Conservation (phyloP, 2,797 vertebrate species). For the Enteromius trimaculatus region DNA sequence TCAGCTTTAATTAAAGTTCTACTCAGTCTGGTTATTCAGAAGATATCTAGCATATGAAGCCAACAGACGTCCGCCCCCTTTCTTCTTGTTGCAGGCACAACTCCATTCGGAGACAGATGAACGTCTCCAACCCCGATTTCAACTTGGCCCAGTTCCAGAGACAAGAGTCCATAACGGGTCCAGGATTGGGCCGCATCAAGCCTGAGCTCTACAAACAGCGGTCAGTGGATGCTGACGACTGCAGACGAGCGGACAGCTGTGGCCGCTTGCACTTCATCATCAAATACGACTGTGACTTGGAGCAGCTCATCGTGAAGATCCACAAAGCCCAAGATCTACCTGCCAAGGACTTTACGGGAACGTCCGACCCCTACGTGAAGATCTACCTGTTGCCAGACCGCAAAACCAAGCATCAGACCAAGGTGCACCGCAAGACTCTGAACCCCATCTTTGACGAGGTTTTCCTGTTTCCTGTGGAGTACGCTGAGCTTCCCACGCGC, state of each 20-base stretch:
- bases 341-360: conserved; percentile 98
- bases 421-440: conserved; percentile 98
- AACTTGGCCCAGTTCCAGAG: conserved; percentile 94
- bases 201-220: conserved; percentile 97
- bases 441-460: conserved; percentile 97
- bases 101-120: conserved; percentile 95
- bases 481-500: conserved; percentile 86
- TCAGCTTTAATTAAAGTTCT: conserved; percentile 40
- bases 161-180: conserved; percentile 90
- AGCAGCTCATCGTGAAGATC: conserved; percentile 98
- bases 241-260: conserved; percentile 82
- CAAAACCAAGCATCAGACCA: conserved; percentile 99
- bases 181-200: conserved; percentile 91
- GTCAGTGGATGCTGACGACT: conserved; percentile 89
- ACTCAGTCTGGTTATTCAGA: conserved; percentile 29
- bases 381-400: conserved; percentile 97
- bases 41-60: conserved; percentile 24
- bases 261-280: conserved; percentile 92
- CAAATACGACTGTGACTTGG: conserved; percentile 96
- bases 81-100: conserved; percentile 84
- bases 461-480: conserved; percentile 94
- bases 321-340: conserved; percentile 94
- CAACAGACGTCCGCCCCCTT: neutral
- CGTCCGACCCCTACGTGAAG: conserved; percentile 97
- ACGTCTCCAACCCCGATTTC: conserved; percentile 96